Percentiles rank a stretch among this genome's conserved stretches.
These are phyloP conservation scores for Acleris holmiana DNA, from an alignment of 2,888 invertebrate species.

Conservation along the genomic window DNA sequence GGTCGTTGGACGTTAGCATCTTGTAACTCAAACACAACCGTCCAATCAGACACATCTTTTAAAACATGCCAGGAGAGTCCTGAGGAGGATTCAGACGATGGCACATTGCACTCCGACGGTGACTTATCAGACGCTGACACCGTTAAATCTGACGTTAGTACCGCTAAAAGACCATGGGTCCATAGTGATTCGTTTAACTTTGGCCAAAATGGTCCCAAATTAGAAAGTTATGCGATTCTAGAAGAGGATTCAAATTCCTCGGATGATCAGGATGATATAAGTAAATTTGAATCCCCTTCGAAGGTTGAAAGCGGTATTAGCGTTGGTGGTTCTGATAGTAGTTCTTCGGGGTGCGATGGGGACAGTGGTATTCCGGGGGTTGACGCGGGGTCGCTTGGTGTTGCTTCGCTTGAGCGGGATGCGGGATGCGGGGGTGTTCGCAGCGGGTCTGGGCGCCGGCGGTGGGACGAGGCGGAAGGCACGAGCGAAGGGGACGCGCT, in stretches of 20 bases:
- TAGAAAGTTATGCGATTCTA: slow-evolving; percentile 57
- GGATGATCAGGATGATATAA: slow-evolving; percentile 47
- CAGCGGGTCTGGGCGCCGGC: slow-evolving; percentile 81
- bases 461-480: slow-evolving; percentile 78
- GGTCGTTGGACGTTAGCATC: slow-evolving; percentile 76
- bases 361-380: slow-evolving; percentile 76
- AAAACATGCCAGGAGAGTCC: slow-evolving; percentile 74
- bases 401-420: slow-evolving; percentile 81
- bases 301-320: slow-evolving; percentile 75
- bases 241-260: slow-evolving; percentile 56
- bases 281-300: slow-evolving; percentile 59
- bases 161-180: slow-evolving; percentile 74
- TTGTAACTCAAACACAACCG: slow-evolving; percentile 73
- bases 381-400: slow-evolving; percentile 66
- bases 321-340: slow-evolving; percentile 67
- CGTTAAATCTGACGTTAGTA: slow-evolving; percentile 71
- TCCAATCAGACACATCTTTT: slow-evolving; percentile 71
- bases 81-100: slow-evolving; percentile 67
- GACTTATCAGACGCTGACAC: slow-evolving; percentile 76
- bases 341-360: slow-evolving; percentile 69
- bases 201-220: slow-evolving; percentile 55
- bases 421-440: slow-evolving; percentile 69
- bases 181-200: slow-evolving; percentile 77
- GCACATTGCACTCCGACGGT: slow-evolving; percentile 73
- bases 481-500: slow-evolving; percentile 77